Base-by-base conservation (phyloP, 2,888 invertebrate species). In the Caenorhabditis sp. region DNA sequence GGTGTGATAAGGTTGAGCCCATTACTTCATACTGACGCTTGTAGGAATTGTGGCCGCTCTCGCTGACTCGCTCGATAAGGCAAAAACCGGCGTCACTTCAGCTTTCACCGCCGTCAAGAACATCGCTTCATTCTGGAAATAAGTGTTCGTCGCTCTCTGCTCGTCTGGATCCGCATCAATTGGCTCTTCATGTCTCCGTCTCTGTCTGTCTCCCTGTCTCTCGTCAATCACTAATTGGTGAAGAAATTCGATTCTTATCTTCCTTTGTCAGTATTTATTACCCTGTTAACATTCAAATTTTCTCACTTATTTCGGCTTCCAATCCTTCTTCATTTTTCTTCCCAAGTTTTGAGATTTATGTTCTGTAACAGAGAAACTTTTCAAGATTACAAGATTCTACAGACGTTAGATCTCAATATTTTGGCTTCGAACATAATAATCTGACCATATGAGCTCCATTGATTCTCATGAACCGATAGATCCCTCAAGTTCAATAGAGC, bases 21-120 rank as follows among this genome's bases (percentile, higher is more conserved):
- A 47, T n/a, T 10, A 44, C 26, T 19, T 24, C 0, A 24, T 44
- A n/a, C 12, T 16, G 8, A 16, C 4, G 47, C 19, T 74, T 83
- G 19, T 54, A 83, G 83, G 84, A 41, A 35, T 84, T 44, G 49
- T 84, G 38, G 26, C 76, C 0, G 80, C 70, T 12, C 16, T 84
- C 31, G 58, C 63, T 8, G 84, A 84, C 8, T 73, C 84, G 5
- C 63, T 44, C n/a, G 84, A 84, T 19, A 76, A 70, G 19, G 84
- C 84, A 24, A 80, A 77, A 47, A 77, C 16, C 28, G 64, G 68
- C 7, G 77, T 84, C n/a, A 56, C 61, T 12, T 47, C 64, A 1
- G 84, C 80, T 2, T 74, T 58, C 73, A 68, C 72, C 26, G 41
- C 80, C 4, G 73, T 79, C 28, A 72, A 66, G 51, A 79, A 79